Base-by-base conservation (phyloP, 2,888 invertebrate genomes). In the Amphimallon solstitiale region DNA sequence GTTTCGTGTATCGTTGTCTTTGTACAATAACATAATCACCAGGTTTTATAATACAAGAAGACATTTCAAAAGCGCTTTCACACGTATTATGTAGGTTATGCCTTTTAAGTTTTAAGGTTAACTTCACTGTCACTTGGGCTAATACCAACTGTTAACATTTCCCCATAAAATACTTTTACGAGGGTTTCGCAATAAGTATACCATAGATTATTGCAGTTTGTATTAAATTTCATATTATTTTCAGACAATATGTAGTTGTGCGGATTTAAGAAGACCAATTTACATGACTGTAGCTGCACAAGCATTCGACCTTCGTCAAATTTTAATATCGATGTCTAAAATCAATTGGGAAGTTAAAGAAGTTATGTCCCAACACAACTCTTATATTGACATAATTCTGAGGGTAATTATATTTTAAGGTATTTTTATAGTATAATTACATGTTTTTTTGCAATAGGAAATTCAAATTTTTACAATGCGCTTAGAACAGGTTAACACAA, bases 301-400 rank as follows among this genome's bases (percentile, higher is more conserved):
- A 76, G 87, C 91, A 0, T 89, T 97, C 5, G 92, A 96, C 78
- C 88, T 92, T 4, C 87, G 91, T 38, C 86, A 89, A 12, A 88
- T 94, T 29, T 82, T 97, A 6, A 85, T 88, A 67, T 87, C 91
- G n/a, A 97, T 99, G 92, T 91, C 93, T 62, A 91, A 91, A 82
- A 95, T 97, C 0, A 92, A 93, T 81, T 99, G 98, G 98, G 89
- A 95, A 83, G 89, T 98, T 66, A 95, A 94, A 85, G 95, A 94
- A 75, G 95, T 99, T 0, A 95, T 94, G 83, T 95, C 94, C 0
- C 94, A 97, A 75, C 97, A 99, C 79, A 97, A 94, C 77, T 84
- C 87, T 1, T 99, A 99, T 79, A 90, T 94, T 9, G 93, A 95
- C 74, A 86, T 89, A 77, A 84, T 94, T 52, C 86, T 92, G 37